Evolutionary conservation across 35 echinoderm and acorn worm genomes (phyloP).

Genomic region (Hemicentrotus pulcherrimus): DNA sequence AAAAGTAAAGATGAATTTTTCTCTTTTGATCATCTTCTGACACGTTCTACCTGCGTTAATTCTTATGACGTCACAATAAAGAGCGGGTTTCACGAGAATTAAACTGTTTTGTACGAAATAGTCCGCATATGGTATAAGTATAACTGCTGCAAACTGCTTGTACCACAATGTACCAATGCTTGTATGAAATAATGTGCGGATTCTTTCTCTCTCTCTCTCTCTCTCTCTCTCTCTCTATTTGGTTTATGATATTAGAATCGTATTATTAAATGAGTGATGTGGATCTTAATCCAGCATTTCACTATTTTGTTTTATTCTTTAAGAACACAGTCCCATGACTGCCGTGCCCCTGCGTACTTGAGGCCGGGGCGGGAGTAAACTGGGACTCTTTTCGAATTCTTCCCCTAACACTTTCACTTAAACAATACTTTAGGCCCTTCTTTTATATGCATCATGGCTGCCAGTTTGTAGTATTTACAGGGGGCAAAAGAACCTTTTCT

Average conservation of each 20-base stretch:
- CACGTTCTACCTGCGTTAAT: background rate
- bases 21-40: no score
- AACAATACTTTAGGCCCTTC: background rate
- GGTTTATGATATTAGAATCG: no score
- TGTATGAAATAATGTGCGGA: no score
- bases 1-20: no score
- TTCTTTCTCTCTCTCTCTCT: no score
- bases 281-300: no score
- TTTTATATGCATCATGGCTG: background rate
- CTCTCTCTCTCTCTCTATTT: no score
- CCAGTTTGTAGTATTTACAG: background rate
- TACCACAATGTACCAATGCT: no score
- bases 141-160: no score
- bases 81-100: background rate
- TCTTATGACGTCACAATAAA: background rate
- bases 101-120: background rate
- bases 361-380: background rate
- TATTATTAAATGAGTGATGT: no score
- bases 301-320: no score
- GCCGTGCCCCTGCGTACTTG: background rate
- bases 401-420: background rate
- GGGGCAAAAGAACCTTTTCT: background rate
- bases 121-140: background rate
- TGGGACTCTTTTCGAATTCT: background rate
- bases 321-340: background rate